phyloP scores from a whole-genome alignment of 1,140 invertebrate species.

The Apis cerana region DNA sequence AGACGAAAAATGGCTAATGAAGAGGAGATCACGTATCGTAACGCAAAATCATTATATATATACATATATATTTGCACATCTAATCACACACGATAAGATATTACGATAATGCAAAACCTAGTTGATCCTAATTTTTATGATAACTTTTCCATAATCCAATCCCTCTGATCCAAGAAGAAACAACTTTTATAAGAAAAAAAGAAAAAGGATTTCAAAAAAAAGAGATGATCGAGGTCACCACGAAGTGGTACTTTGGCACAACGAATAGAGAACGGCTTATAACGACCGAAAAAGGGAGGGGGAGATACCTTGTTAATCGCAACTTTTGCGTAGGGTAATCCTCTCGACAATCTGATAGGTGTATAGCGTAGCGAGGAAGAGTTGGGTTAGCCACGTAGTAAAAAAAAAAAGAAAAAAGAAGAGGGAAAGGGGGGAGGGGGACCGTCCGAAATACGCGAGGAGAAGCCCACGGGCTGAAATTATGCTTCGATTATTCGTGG shows the following conservation, averaged over 20 bases:
- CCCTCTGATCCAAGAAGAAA: neutral
- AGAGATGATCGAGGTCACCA: no score
- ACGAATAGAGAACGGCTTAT: neutral
- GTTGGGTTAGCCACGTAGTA: neutral
- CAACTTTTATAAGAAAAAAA: no score
- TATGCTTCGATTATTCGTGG: conserved; percentile 66
- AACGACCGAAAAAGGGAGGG: neutral
- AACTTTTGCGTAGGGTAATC: conserved; percentile 9
- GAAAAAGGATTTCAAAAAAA: neutral
- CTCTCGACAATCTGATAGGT: neutral
- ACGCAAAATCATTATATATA: no score
- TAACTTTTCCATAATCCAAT: neutral
- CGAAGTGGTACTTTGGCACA: neutral
- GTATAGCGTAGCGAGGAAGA: neutral
- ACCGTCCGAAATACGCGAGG: conserved; percentile 55
- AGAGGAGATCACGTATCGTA: neutral
- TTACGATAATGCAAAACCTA: no score
- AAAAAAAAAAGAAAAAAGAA: neutral
- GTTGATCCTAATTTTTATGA: neutral
- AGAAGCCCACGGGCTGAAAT: conserved; percentile 59
- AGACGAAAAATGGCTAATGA: no score
- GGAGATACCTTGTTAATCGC: neutral
- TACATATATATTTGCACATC: neutral
- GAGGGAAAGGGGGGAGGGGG: no score
- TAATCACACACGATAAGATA: no score